These are phyloP conservation scores for Rhopilema esculentum DNA, from an alignment of 30 jellyfish, hydroid and myxozoan genomes.

Conservation along the genomic window DNA sequence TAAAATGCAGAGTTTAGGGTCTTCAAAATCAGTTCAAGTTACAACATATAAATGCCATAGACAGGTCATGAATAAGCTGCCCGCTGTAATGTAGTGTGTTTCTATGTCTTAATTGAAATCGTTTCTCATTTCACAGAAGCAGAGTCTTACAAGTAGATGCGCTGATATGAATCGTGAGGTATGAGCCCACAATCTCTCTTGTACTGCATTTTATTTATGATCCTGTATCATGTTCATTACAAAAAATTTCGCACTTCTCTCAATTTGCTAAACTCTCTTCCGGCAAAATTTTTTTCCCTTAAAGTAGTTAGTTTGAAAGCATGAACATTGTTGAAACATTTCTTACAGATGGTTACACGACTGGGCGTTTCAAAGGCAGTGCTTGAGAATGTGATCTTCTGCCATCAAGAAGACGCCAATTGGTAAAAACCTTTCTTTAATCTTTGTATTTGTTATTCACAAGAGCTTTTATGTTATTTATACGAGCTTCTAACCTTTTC, in stretches of 20 bases:
- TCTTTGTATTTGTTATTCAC: not conserved
- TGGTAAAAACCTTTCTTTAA: constrained; percentile 68
- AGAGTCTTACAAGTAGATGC: constrained; percentile 92
- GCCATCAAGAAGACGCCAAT: constrained; percentile 99
- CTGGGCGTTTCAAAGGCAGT: constrained; percentile 98
- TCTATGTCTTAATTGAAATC: no score
- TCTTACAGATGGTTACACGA: constrained; percentile 86
- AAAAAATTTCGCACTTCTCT: no score
- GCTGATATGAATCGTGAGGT: constrained; percentile 98
- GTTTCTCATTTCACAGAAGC: constrained; percentile 68
- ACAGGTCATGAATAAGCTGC: no score
- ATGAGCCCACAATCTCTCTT: not conserved
- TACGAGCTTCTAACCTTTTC: not conserved
- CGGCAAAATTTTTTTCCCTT: no score
- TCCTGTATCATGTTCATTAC: no score
- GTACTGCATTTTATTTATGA: no score
- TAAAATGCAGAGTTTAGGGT: no score
- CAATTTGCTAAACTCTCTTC: no score
- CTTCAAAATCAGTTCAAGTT: no score
- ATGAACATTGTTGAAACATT: not conserved
- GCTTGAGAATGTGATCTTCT: constrained; percentile 94
- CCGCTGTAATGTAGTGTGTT: no score
- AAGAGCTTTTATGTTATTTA: not conserved
- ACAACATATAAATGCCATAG: no score
- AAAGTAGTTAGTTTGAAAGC: no score